Evolutionary conservation across 2,888 invertebrate species (phyloP).

Genomic region (Drosophila atripex): DNA sequence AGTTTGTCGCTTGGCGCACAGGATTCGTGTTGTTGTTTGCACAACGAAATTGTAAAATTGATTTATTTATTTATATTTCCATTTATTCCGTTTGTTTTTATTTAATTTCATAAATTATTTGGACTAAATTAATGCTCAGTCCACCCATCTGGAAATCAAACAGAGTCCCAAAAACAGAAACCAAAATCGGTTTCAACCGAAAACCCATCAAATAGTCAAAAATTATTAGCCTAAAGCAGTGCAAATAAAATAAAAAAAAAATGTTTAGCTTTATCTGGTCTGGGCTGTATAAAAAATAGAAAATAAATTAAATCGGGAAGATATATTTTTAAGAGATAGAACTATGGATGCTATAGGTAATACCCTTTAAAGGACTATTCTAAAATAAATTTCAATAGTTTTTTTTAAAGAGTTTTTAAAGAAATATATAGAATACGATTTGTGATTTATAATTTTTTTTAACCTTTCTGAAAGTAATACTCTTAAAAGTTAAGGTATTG

Average conservation of each 20-base stretch:
- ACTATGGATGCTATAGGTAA: neutral
- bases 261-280: slow-evolving; percentile 20
- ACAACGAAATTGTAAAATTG: slow-evolving; percentile 65
- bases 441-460: too few relatives aligned
- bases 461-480: too few relatives aligned
- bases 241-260: neutral
- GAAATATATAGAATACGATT: too few relatives aligned
- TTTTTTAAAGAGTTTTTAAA: too few relatives aligned
- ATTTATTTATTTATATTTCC: slow-evolving; percentile 69
- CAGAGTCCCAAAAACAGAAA: slow-evolving; percentile 28
- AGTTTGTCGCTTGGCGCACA: slow-evolving; percentile 13
- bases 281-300: neutral
- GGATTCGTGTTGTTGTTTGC: slow-evolving; percentile 29
- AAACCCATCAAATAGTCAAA: slow-evolving; percentile 6
- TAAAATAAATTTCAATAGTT: too few relatives aligned
- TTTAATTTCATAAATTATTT: slow-evolving; percentile 74
- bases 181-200: slow-evolving; percentile 20
- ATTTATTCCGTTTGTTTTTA: slow-evolving; percentile 60
- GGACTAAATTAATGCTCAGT: slow-evolving; percentile 64
- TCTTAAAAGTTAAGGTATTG: too few relatives aligned
- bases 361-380: neutral
- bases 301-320: slow-evolving; percentile 21
- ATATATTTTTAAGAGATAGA: neutral
- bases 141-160: slow-evolving; percentile 37
- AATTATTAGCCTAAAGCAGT: slow-evolving; percentile 35